Evolutionary conservation across 2,797 vertebrate genomes (phyloP).

Genomic region (Synanceia verrucosa): DNA sequence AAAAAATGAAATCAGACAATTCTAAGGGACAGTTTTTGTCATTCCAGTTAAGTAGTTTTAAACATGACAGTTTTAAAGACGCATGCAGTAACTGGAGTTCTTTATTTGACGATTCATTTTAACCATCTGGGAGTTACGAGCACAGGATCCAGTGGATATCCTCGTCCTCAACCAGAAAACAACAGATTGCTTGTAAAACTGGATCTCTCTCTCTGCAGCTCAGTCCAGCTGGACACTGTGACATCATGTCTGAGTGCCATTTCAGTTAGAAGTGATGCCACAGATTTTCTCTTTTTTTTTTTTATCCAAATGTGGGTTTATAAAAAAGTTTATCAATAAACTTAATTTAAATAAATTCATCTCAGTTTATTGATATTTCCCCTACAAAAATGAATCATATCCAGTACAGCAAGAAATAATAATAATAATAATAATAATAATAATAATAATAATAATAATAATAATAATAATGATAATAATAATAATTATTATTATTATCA

Average conservation of each 20-base stretch:
- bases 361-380: too few species aligned
- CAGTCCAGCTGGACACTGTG: slow-evolving; percentile 62
- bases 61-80: slow-evolving; percentile 16
- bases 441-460: too few species aligned
- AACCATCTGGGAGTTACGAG: slow-evolving; percentile 51
- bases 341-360: too few species aligned
- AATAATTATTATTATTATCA: too few species aligned
- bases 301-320: slow-evolving; percentile 6
- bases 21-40: background rate
- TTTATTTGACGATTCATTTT: slow-evolving; percentile 34
- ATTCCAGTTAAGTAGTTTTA: slow-evolving; percentile 7
- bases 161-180: slow-evolving; percentile 41
- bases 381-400: background rate
- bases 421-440: too few species aligned
- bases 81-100: slow-evolving; percentile 16
- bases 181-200: slow-evolving; percentile 65
- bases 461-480: too few species aligned
- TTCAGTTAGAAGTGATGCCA: slow-evolving; percentile 41
- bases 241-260: slow-evolving; percentile 25
- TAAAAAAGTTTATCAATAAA: too few species aligned
- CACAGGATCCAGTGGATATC: slow-evolving; percentile 35
- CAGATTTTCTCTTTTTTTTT: background rate
- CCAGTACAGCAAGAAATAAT: background rate
- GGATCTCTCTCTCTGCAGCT: slow-evolving; percentile 38
- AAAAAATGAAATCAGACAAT: background rate